Evolutionary conservation across 1,140 invertebrate genomes (phyloP), one percentile per base, ranked within the genome.

Genomic region (Drosophila mauritiana): DNA sequence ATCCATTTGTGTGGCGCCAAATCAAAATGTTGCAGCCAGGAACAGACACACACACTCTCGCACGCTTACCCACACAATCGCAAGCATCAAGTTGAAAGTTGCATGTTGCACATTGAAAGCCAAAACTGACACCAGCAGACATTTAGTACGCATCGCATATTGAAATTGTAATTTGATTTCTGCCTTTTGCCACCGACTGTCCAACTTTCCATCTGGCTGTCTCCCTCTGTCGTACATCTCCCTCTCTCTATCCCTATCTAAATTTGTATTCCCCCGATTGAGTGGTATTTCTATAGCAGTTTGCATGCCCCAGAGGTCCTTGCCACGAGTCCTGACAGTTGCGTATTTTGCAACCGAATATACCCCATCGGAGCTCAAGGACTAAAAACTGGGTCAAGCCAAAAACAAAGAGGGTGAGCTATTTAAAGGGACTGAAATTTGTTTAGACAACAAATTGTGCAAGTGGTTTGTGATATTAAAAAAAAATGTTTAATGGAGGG

Each of bases 151-250:
- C 84, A 83, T 77, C 69, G 84, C 83, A 88, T 89, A 88, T 88
- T 88, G 83, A 88, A 88, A 88, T 89, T 88, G 83, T 89, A 89
- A 88, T 88, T 88, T 88, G 83, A 88, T 88, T 88, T 88, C 84
- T 88, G 83, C 76, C 72, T 69, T 88, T 79, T 88, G 83, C 75
- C 83, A 75, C 73, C 78, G 75, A 82, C 83, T 76, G 75, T 88
- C 73, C 78, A 78, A 68, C 62, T 78, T 57, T 62, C 74, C 59
- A 69, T 54, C 42, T 49, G n/a, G 10, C 48, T 45, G 31, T 45
- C 39, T 74, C 39, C 43, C 53, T 43, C 31, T 25, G 42, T 10
- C 10, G 42, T 11, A 17, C 17, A 20, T 39, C 57, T 39, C 25
- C 36, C 42, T 68, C 39, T 43, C 53, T 43, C 39, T 43, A n/a